Evolutionary conservation across 2,888 invertebrate species (phyloP).

Genomic region (Odontocolon sp.): DNA sequence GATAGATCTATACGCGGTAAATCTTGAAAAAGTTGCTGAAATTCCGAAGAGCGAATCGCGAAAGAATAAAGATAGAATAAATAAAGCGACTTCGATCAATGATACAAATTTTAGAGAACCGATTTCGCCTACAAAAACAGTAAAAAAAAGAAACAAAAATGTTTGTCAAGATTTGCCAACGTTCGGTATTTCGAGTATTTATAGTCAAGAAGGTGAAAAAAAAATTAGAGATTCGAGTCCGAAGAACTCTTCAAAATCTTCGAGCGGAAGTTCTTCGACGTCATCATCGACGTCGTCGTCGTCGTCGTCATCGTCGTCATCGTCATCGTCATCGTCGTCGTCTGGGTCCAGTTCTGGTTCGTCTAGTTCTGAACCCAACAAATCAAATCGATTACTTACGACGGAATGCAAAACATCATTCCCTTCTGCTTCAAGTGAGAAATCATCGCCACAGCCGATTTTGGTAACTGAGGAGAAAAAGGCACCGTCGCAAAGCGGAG

Average conservation of each 20-base stretch:
- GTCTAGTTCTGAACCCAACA: too few species aligned
- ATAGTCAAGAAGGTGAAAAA: background rate
- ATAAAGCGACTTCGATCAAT: background rate
- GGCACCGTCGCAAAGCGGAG: too few species aligned
- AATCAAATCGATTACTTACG: too few species aligned
- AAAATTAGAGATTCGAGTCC: background rate
- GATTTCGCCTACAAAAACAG: background rate
- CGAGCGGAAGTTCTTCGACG: too few species aligned
- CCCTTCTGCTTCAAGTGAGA: too few species aligned
- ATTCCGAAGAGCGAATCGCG: background rate
- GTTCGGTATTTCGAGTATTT: conserved; percentile 15
- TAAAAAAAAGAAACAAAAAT: background rate
- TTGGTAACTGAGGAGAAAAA: too few species aligned
- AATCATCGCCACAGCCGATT: too few species aligned
- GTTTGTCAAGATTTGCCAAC: background rate
- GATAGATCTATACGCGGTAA: background rate
- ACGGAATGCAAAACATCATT: too few species aligned
- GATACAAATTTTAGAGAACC: conserved; percentile 17
- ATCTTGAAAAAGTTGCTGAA: background rate
- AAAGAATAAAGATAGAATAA: background rate
- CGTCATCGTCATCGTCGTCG: background rate
- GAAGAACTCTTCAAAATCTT: too few species aligned
- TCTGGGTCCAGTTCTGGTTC: background rate
- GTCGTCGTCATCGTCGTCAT: background rate
- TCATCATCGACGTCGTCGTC: background rate